These are phyloP conservation scores for Ia io DNA, from an alignment of 2,113 vertebrate genomes.

Conservation along the genomic window DNA sequence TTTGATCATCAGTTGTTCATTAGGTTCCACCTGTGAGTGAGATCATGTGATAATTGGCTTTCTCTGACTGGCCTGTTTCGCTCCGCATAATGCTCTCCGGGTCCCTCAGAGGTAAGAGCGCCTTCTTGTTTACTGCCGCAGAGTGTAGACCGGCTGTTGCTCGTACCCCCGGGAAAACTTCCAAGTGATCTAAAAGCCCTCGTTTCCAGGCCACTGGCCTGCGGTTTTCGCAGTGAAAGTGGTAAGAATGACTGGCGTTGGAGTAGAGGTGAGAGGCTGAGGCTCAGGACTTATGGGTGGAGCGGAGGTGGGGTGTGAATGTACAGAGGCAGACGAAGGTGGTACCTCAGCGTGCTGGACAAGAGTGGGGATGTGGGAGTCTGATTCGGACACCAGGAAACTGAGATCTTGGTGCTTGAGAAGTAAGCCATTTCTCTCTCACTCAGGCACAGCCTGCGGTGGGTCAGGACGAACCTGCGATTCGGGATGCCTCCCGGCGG, in stretches of 20 bases:
- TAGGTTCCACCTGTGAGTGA: too few relatives aligned
- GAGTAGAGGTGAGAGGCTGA: neutral
- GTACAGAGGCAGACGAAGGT: neutral
- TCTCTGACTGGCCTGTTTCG: too few relatives aligned
- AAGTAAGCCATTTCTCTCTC: neutral
- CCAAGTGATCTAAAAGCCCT: neutral
- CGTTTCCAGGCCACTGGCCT: neutral
- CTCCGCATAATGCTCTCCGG: too few relatives aligned
- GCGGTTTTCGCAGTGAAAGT: neutral
- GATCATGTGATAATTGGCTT: too few relatives aligned
- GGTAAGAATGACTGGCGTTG: neutral
- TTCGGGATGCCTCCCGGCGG: neutral
- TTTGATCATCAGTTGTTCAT: too few relatives aligned
- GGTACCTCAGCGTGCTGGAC: too few relatives aligned
- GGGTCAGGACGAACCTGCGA: neutral
- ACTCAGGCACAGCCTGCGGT: neutral
- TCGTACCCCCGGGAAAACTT: neutral
- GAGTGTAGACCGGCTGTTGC: neutral
- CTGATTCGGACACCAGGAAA: neutral
- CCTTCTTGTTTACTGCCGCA: too few relatives aligned
- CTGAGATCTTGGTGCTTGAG: neutral
- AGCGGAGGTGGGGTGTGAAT: accelerated
- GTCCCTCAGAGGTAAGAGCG: too few relatives aligned
- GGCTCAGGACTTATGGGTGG: neutral
- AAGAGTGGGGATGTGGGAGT: neutral